Base-by-base conservation (phyloP, 2,888 invertebrate genomes). In the Thyatira batis region DNA sequence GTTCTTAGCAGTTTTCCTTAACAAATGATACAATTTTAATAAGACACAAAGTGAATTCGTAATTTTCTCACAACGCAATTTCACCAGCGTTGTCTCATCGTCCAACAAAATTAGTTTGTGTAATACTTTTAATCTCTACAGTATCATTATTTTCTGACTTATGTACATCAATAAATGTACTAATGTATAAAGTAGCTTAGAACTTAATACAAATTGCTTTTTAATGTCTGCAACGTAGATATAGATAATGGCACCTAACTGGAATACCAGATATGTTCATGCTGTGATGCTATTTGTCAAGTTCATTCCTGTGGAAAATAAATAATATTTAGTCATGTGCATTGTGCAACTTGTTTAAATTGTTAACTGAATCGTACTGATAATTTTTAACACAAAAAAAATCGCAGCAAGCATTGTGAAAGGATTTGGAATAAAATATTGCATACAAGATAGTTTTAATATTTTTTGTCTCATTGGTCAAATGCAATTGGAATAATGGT, bases 221-320 rank as follows among this genome's bases (percentile, higher is more conserved):
- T 17, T 39, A 39, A 39, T 39, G 39, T 39, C 5, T 17, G 39
- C 39, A 39, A 6, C n/a, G 17, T 39, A 8, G 13, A 17, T 39
- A 39, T n/a, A n/a, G n/a, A n/a, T 56, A 54, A 61, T 49, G 60
- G 63, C 57, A 51, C 58, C 57, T 61, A 64, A 57, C 60, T 58
- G 57, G 57, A 60, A 66, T 57, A 50, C 58, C 61, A 63, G 63
- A 70, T 71, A 63, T 63, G 60, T 63, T 63, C 62, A 61, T 64
- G 62, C 65, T 68, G 61, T 73, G 71, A 75, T 75, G 65, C 71
- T 67, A 79, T 77, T 80, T 75, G 66, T 69, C 66, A 61, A 67
- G 67, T 70, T 61, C 63, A 73, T 71, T 74, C 71, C 66, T 61
- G 65, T 65, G 67, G 60, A 64, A 63, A 62, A 67, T 69, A 65